phyloP scores from a whole-genome alignment of 1,140 invertebrate genomes.

The Orussus abietinus region DNA sequence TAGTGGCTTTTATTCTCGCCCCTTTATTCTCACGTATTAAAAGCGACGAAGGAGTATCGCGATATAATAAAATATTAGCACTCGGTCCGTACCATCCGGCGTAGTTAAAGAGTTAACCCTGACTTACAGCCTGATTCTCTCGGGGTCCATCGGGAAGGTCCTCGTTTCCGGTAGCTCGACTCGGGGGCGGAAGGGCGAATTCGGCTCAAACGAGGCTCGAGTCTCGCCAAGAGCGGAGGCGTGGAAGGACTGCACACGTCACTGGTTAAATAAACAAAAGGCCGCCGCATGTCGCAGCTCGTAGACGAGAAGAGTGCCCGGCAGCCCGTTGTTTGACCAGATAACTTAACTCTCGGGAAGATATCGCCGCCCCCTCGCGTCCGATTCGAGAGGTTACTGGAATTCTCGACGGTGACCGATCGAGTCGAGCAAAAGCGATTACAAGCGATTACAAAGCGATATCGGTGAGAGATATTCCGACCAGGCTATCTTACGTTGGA shows the following conservation, averaged over 20 bases:
- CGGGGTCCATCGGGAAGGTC: conserved; percentile 36
- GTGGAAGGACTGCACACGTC: conserved; percentile 27
- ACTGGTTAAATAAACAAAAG: conserved; percentile 38
- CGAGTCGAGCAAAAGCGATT: too few relatives aligned
- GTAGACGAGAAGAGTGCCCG: conserved; percentile 30
- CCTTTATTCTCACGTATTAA: too few relatives aligned
- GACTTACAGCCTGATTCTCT: conserved; percentile 48
- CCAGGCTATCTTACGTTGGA: too few relatives aligned
- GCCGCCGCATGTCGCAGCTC: conserved; percentile 27
- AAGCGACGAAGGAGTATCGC: too few relatives aligned
- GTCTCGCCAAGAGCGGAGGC: conserved; percentile 1
- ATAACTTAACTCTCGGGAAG: conserved; percentile 34
- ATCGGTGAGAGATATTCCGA: too few relatives aligned
- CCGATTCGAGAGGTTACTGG: too few relatives aligned
- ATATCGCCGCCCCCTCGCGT: conserved; percentile 31
- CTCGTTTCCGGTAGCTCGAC: too few relatives aligned
- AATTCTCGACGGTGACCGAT: too few relatives aligned
- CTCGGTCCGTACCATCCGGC: too few relatives aligned
- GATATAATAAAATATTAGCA: too few relatives aligned
- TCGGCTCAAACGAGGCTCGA: background rate
- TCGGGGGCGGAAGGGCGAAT: conserved; percentile 7
- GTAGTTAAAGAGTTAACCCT: background rate
- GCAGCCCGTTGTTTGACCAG: conserved; percentile 29
- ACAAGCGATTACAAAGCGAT: too few relatives aligned
- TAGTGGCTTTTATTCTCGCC: too few relatives aligned